phyloP scores from a whole-genome alignment of 2,888 invertebrate genomes.

The Cetonia aurata region DNA sequence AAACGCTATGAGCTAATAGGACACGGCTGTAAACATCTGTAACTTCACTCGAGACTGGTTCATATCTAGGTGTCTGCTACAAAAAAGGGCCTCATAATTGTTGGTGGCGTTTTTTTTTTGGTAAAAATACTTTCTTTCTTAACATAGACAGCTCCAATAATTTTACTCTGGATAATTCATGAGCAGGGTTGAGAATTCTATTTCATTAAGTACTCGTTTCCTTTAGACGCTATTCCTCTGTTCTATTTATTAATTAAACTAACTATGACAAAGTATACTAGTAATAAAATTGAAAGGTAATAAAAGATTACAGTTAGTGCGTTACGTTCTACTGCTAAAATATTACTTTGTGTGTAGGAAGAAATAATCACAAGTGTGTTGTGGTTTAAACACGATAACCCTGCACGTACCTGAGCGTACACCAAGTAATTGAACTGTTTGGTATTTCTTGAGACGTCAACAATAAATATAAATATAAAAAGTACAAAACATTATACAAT shows the following conservation, averaged over 20 bases:
- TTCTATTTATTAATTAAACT: constrained; percentile 11
- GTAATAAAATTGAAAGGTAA: not conserved
- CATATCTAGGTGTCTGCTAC: too few species aligned
- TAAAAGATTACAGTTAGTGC: constrained; percentile 21
- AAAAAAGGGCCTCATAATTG: too few species aligned
- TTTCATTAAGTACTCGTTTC: constrained; percentile 15
- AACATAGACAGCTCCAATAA: constrained; percentile 9
- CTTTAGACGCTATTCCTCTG: constrained; percentile 2
- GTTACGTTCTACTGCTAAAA: constrained; percentile 9
- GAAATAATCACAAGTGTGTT: constrained; percentile 27
- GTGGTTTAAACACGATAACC: constrained; percentile 34
- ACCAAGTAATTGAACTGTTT: constrained; percentile 39
- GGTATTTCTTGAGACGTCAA: constrained; percentile 33
- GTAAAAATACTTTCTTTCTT: not conserved
- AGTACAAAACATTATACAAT: not conserved
- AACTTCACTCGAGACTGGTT: too few species aligned
- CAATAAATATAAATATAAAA: constrained; percentile 22
- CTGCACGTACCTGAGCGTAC: constrained; percentile 40
- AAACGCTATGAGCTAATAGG: too few species aligned
- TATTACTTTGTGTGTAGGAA: constrained; percentile 16
- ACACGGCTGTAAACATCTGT: too few species aligned
- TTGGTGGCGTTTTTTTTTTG: too few species aligned
- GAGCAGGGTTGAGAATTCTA: constrained; percentile 32
- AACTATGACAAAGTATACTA: constrained; percentile 13
- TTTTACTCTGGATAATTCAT: constrained; percentile 15